These are phyloP conservation scores for Eulemur rubriventer DNA, from an alignment of 2,797 vertebrate species.

Conservation along the genomic window DNA sequence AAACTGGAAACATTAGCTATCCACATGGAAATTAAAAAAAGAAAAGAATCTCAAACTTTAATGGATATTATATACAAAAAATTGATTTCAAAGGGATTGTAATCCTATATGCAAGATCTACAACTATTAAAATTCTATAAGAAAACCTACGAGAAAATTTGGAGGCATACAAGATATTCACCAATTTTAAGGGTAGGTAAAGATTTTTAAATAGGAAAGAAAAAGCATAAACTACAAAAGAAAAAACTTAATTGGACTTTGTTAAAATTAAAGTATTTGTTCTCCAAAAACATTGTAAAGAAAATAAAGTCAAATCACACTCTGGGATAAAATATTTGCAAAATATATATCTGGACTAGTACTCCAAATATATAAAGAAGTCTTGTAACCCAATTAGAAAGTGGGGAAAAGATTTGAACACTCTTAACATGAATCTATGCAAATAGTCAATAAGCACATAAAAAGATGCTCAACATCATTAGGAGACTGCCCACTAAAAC, in stretches of 20 bases:
- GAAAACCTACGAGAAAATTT: neutral
- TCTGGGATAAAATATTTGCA: neutral
- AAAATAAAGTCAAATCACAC: neutral
- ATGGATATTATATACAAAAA: neutral
- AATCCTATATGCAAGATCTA: neutral
- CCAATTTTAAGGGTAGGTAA: neutral
- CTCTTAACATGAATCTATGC: neutral
- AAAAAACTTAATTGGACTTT: neutral
- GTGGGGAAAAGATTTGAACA: neutral
- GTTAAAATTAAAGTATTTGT: conserved; percentile 12
- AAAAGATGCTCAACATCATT: neutral
- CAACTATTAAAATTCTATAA: neutral
- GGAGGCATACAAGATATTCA: neutral
- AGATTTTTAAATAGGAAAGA: conserved; percentile 22
- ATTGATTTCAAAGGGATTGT: neutral
- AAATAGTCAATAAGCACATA: neutral
- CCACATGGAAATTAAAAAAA: neutral
- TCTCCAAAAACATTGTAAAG: neutral
- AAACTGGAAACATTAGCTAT: neutral
- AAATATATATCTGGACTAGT: neutral
- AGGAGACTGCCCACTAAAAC: neutral
- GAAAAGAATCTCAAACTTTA: neutral
- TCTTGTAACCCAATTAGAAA: neutral
- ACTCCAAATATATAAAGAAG: neutral
- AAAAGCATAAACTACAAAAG: neutral